Percentiles rank a stretch among this genome's conserved stretches.
These are phyloP conservation scores for Mus spretus DNA, from an alignment of 2,797 vertebrate genomes.

Conservation along the genomic window DNA sequence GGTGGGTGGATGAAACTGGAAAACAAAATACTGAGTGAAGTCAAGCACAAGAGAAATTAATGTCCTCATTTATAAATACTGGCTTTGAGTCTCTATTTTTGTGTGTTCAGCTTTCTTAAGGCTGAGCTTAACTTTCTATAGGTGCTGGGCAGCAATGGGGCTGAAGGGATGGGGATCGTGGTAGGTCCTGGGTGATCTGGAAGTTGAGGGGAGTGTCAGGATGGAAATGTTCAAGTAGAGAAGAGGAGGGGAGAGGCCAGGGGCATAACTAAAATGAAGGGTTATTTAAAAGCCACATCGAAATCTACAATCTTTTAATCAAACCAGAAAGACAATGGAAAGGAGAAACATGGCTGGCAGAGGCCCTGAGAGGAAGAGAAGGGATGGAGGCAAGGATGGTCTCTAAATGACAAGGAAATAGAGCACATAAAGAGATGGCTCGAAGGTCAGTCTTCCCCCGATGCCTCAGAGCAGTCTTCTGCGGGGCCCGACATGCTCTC, in stretches of 20 bases:
- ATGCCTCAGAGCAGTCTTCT: background rate
- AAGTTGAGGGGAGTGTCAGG: background rate
- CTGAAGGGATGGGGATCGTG: background rate
- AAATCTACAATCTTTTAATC: background rate
- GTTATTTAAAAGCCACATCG: background rate
- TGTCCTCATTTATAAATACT: background rate
- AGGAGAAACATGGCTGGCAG: background rate
- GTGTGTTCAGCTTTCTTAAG: background rate
- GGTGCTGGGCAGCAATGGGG: background rate
- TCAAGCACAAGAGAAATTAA: background rate
- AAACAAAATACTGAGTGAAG: background rate
- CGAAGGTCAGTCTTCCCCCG: background rate
- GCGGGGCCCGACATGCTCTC: background rate
- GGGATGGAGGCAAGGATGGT: background rate
- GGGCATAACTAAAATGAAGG: background rate
- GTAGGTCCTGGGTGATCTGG: background rate
- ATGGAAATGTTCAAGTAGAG: background rate
- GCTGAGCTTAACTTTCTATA: background rate
- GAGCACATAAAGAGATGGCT: background rate
- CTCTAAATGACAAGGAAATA: slow-evolving; percentile 13
- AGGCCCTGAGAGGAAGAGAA: background rate
- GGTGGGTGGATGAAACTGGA: background rate
- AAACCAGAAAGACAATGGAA: background rate
- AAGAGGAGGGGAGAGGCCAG: no score
- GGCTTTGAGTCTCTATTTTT: background rate